These are phyloP conservation scores for Pemphredon lugubris DNA, from an alignment of 2,888 invertebrate species.

Conservation along the genomic window DNA sequence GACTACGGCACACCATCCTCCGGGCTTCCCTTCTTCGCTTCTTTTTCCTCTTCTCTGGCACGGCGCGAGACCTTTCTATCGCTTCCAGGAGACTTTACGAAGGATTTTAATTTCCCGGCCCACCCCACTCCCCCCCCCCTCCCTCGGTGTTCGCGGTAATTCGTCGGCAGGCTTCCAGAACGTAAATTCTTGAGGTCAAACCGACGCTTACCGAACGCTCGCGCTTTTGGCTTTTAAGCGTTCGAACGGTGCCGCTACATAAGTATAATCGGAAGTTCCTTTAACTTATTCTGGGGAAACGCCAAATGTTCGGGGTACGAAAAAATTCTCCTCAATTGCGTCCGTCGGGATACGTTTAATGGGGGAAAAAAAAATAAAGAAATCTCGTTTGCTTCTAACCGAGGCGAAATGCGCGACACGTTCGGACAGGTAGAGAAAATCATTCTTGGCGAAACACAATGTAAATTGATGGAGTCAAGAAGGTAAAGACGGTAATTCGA, in stretches of 20 bases:
- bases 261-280: conserved; percentile 27
- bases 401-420: too few species aligned
- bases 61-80: conserved; percentile 53
- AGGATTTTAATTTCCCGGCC: conserved; percentile 74
- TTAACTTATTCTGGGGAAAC: neutral
- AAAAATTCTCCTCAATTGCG: conserved; percentile 1
- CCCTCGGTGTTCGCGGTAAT: conserved; percentile 29
- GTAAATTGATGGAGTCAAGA: too few species aligned
- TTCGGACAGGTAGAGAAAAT: too few species aligned
- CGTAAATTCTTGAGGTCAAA: conserved; percentile 30
- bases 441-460: too few species aligned
- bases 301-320: conserved; percentile 1
- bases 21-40: conserved; percentile 24
- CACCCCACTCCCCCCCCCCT: conserved; percentile 20
- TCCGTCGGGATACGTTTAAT: neutral
- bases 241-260: neutral
- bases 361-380: neutral
- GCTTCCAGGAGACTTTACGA: conserved; percentile 56
- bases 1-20: conserved; percentile 60
- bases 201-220: neutral
- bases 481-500: too few species aligned
- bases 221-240: conserved; percentile 8
- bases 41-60: conserved; percentile 40
- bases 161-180: conserved; percentile 46
- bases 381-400: too few species aligned